These are phyloP conservation scores for Patiria pectinifera DNA, from an alignment of 53 echinoderm and acorn worm genomes.

Conservation along the genomic window DNA sequence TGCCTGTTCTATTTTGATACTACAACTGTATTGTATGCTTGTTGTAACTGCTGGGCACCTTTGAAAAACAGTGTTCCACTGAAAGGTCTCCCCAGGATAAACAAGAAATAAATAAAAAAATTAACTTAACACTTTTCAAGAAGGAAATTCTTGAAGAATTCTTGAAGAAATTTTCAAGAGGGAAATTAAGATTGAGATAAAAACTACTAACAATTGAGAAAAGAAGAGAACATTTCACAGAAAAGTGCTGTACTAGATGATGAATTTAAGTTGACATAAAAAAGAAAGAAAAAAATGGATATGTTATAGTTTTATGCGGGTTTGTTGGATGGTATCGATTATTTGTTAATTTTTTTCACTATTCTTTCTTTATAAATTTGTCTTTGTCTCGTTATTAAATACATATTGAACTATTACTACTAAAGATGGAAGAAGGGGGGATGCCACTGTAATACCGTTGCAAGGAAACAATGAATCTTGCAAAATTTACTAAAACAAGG, in stretches of 20 bases:
- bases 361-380: conserved; percentile 30
- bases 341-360: conserved; percentile 37
- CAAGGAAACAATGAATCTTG: no score
- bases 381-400: conserved; percentile 15
- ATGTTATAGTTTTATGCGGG: conserved; percentile 64
- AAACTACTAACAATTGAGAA: not conserved
- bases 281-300: conserved; percentile 11
- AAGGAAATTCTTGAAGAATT: no score
- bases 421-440: not conserved
- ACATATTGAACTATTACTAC: conserved; percentile 21
- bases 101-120: no score
- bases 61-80: no score
- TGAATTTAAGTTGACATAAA: conserved; percentile 14
- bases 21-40: no score
- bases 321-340: conserved; percentile 43
- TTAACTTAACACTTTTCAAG: no score
- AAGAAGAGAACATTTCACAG: conserved; percentile 1
- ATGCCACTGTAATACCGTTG: conserved; percentile 38
- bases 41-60: no score
- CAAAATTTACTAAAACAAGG: no score
- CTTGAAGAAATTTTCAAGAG: no score
- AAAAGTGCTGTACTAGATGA: conserved; percentile 40
- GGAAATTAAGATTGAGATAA: not conserved
- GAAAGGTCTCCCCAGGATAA: no score
- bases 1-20: no score